Evolutionary conservation across 2,888 invertebrate genomes (phyloP).

Genomic region (Phyto melanocephala): DNA sequence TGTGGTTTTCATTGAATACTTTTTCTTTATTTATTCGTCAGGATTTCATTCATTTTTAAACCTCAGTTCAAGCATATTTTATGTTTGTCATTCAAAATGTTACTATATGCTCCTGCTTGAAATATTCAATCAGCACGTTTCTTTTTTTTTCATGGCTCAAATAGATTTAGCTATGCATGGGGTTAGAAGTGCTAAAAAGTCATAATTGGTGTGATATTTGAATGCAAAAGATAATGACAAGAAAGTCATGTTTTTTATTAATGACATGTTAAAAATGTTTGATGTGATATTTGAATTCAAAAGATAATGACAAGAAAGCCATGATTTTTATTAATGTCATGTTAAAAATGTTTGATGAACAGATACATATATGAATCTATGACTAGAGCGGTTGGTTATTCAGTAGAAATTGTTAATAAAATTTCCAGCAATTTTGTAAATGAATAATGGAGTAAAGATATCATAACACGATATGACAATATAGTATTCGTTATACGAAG

Average conservation of each 20-base stretch:
- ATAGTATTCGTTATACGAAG: too few species aligned
- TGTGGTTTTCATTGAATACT: conserved; percentile 43
- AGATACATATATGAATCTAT: too few species aligned
- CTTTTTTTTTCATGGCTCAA: background rate
- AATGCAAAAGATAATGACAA: background rate
- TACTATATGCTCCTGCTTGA: background rate
- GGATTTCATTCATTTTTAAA: conserved; percentile 33
- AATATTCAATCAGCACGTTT: conserved; percentile 11
- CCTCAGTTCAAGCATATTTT: conserved; percentile 18
- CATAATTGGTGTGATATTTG: background rate
- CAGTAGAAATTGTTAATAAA: too few species aligned
- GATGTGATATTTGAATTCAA: too few species aligned
- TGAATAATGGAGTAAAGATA: too few species aligned
- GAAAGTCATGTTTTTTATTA: background rate
- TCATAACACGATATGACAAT: too few species aligned
- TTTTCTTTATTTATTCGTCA: conserved; percentile 22
- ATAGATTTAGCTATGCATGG: background rate
- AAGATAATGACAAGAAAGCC: too few species aligned
- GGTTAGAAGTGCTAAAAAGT: background rate
- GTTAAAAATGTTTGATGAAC: too few species aligned
- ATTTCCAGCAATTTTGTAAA: too few species aligned
- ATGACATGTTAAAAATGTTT: background rate
- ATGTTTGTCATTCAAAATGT: conserved; percentile 37
- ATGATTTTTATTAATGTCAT: too few species aligned
- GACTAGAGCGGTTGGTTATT: too few species aligned